Evolutionary conservation across 1,140 invertebrate species (phyloP).

Genomic region (Diorhabda elongata): DNA sequence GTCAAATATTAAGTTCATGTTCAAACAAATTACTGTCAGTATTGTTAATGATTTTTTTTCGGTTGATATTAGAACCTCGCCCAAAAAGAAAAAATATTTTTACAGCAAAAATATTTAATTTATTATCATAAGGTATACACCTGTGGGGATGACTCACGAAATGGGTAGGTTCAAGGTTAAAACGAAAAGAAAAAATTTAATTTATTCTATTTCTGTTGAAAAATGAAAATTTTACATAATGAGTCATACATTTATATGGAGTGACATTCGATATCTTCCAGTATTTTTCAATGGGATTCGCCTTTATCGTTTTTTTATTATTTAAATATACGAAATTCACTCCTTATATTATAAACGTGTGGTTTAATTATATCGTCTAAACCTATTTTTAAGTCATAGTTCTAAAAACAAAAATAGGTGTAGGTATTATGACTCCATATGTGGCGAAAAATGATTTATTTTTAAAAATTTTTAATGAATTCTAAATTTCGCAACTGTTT

Average conservation of each 20-base stretch:
- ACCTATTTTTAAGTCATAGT: not conserved
- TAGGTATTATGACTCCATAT: not conserved
- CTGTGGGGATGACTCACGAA: conserved; percentile 1
- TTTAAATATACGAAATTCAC: too few relatives aligned
- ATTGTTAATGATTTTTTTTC: not conserved
- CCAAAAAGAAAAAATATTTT: not conserved
- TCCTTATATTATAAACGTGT: not conserved
- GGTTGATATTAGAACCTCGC: not conserved
- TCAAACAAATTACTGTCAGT: not conserved
- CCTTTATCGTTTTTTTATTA: too few relatives aligned
- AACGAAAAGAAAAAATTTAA: not conserved
- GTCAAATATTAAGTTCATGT: too few relatives aligned
- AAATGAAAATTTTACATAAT: not conserved
- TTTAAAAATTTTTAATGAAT: not conserved
- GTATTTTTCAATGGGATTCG: too few relatives aligned
- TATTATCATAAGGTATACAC: not conserved
- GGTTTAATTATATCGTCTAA: not conserved
- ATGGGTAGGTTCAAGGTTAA: conserved; percentile 14
- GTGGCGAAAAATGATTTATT: conserved; percentile 2
- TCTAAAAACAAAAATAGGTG: not conserved
- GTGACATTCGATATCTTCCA: conserved; percentile 14
- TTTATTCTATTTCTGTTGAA: conserved; percentile 1
- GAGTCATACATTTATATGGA: conserved; percentile 16
- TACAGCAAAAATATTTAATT: conserved; percentile 1
- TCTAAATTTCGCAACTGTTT: not conserved